These are phyloP conservation scores for Rhodinocichla rosea DNA, from an alignment of 2,113 vertebrate genomes.

Conservation along the genomic window DNA sequence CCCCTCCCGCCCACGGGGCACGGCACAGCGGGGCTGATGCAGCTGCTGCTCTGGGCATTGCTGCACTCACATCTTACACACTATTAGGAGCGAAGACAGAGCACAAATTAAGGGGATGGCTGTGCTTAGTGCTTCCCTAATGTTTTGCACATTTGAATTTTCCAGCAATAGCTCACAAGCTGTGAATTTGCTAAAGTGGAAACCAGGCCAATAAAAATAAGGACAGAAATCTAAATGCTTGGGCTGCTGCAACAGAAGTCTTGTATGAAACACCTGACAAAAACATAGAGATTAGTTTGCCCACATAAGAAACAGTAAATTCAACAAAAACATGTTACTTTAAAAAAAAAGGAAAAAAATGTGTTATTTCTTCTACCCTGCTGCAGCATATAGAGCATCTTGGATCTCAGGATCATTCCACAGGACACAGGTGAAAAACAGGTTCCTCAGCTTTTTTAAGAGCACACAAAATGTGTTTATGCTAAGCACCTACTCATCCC, in stretches of 20 bases:
- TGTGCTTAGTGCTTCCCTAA: background rate
- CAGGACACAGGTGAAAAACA: background rate
- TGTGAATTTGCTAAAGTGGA: slow-evolving; percentile 61
- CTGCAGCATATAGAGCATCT: background rate
- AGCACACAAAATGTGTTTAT: background rate
- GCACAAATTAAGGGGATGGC: background rate
- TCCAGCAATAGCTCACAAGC: slow-evolving; percentile 26
- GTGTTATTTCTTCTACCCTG: background rate
- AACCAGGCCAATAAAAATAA: slow-evolving; percentile 41
- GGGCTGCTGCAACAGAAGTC: background rate
- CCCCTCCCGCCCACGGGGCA: background rate
- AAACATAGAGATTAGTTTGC: background rate
- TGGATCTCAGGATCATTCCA: background rate
- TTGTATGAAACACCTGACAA: slow-evolving; percentile 30
- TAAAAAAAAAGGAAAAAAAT: background rate
- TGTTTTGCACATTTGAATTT: background rate
- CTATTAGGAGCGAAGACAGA: background rate
- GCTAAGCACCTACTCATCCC: background rate
- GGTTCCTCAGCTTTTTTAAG: background rate
- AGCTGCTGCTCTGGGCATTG: background rate
- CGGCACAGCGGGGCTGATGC: fast-evolving
- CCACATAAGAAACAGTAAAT: background rate
- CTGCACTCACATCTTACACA: background rate
- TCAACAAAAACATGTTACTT: background rate
- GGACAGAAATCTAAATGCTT: background rate